phyloP scores from a whole-genome alignment of 2,113 vertebrate genomes.

The Stegostoma tigrinum region DNA sequence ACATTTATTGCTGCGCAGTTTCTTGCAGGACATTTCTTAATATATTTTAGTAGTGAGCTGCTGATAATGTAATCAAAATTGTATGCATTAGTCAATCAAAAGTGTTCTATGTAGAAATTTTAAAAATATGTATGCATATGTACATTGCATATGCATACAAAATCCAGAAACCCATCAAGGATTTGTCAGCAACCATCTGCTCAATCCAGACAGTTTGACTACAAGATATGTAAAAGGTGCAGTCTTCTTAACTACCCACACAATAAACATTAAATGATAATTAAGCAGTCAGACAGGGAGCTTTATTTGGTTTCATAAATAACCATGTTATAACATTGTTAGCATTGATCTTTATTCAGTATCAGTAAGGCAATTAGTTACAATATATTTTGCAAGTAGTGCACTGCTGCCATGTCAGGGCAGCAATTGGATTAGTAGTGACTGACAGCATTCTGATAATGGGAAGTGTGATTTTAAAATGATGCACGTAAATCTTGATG shows the following conservation, averaged over 20 bases:
- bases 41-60: too few species aligned
- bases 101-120: neutral
- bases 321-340: neutral
- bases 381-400: neutral
- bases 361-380: neutral
- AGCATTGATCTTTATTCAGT: neutral
- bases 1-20: neutral
- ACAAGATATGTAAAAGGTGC: neutral
- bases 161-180: neutral
- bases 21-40: neutral
- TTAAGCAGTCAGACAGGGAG: neutral
- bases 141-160: neutral
- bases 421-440: neutral
- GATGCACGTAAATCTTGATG: too few species aligned
- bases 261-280: neutral
- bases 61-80: too few species aligned
- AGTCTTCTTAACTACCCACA: neutral
- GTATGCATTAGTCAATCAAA: neutral
- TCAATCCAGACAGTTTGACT: neutral
- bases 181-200: neutral
- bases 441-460: neutral
- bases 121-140: neutral
- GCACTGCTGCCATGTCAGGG: neutral
- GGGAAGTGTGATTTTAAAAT: too few species aligned
- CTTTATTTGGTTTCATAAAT: slow-evolving; percentile 2